A percentile compares a stretch with the other conserved stretches of the same genome.
Evolutionary conservation across 2,797 vertebrate species (phyloP).

Genomic region (Lagocephalus sceleratus): DNA sequence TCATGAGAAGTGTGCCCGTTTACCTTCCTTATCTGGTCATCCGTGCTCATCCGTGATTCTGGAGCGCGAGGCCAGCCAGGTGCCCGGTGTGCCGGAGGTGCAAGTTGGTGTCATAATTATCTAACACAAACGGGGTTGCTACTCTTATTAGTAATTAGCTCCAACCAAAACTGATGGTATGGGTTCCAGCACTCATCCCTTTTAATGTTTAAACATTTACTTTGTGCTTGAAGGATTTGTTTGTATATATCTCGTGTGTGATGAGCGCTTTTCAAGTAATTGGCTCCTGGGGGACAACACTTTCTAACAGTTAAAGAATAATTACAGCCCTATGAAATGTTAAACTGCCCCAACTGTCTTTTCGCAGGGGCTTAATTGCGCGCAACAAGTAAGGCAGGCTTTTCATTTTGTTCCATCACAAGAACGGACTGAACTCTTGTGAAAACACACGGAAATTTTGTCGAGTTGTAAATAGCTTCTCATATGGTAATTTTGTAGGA

Average conservation of each 20-base stretch:
- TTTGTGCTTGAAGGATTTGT: slow-evolving; percentile 99
- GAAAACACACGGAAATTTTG: slow-evolving; percentile 87
- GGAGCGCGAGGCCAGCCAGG: slow-evolving; percentile 78
- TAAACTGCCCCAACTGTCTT: slow-evolving; percentile 91
- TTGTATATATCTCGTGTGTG: slow-evolving; percentile 95
- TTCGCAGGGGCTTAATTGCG: slow-evolving; percentile 90
- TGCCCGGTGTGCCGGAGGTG: slow-evolving; percentile 71
- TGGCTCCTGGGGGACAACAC: slow-evolving; percentile 96
- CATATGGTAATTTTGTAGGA: slow-evolving; percentile 87
- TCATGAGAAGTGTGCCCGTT: slow-evolving; percentile 4
- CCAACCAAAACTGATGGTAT: slow-evolving; percentile 88
- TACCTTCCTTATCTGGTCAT: slow-evolving; percentile 30
- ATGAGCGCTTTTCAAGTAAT: slow-evolving; percentile 98
- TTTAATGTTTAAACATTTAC: slow-evolving; percentile 98
- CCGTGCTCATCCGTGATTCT: slow-evolving; percentile 58
- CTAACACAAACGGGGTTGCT: slow-evolving; percentile 87
- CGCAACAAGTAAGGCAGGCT: slow-evolving; percentile 93
- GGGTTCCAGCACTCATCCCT: slow-evolving; percentile 88
- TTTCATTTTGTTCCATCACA: slow-evolving; percentile 88
- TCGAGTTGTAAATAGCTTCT: slow-evolving; percentile 86
- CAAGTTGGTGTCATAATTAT: slow-evolving; percentile 90
- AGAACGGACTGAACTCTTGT: slow-evolving; percentile 87
- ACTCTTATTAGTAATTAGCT: slow-evolving; percentile 98
- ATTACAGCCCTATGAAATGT: slow-evolving; percentile 97
- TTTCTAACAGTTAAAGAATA: slow-evolving; percentile 98